Evolutionary conservation across 2,797 vertebrate genomes (phyloP), one percentile per base, ranked within the genome.

Genomic region (Botia kubotai): DNA sequence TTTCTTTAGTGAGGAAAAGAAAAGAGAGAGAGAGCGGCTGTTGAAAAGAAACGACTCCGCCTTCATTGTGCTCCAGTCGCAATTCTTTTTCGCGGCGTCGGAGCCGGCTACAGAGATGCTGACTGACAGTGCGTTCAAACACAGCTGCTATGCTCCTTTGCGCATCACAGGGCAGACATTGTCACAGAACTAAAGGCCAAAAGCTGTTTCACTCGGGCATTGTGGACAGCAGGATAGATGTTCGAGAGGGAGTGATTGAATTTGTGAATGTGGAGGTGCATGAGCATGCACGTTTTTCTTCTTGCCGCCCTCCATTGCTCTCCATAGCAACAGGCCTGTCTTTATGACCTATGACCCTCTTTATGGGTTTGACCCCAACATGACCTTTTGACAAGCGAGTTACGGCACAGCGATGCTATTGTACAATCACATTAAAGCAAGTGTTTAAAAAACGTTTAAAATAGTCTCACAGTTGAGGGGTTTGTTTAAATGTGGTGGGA

Each of bases 171-270:
- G 82, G 72, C 82, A 80, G 65, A 69, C 83, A 75, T 83, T 80
- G 81, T 84, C 76, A 83, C 63, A 65, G 79, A 72, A 48, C 75
- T 77, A 55, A 79, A 80, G 60, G 19, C 52, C 48, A 3, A 69
- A 83, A 77, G 69, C 77, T 62, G 14, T 79, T 79, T 16, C 52
- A 8, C 62, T 83, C 55, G 77, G 23, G 55, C 72, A 63, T 63
- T 78, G 80, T 79, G 68, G 66, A 75, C 70, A 70, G 46, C 23
- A 60, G 66, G 70, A 60, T 75, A 67, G 39, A 50, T 7, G 53
- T 80, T 79, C 71, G 82, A 83, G 52, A 80, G 50, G 58, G 58
- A 75, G 72, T 55, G 67, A 87, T 72, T 86, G 66, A 80, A 86
- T 81, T 72, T 48, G 77, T 79, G 71, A 81, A 63, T 4, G 63